Conservation (phyloP, 1,140 invertebrate genomes). For the Pogonomyrmex barbatus region DNA sequence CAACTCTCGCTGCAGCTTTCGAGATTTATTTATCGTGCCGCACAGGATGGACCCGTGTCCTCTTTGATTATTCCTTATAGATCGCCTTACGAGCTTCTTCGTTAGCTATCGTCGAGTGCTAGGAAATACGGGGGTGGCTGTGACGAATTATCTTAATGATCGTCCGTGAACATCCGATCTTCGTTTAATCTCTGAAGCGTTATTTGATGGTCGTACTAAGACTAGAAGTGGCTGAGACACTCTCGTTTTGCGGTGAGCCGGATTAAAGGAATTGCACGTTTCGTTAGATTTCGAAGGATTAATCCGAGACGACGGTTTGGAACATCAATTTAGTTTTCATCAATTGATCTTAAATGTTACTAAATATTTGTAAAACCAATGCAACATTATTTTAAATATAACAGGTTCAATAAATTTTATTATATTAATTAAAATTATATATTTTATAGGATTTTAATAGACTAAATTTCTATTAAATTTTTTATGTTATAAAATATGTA, state of each 20-base stretch:
- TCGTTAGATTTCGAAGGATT: constrained; percentile 56
- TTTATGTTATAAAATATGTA: not conserved
- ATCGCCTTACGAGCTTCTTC: constrained; percentile 40
- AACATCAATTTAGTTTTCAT: constrained; percentile 53
- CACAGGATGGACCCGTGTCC: constrained; percentile 62
- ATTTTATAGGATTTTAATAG: too few relatives aligned
- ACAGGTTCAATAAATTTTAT: not conserved
- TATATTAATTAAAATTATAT: not conserved
- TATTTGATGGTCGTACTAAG: constrained; percentile 43
- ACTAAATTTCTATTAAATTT: not conserved
- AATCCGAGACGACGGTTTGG: constrained; percentile 26
- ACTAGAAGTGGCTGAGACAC: constrained; percentile 52
- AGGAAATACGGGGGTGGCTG: constrained; percentile 13
- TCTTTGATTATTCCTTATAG: constrained; percentile 69
- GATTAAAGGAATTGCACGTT: constrained; percentile 57
- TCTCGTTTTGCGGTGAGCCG: constrained; percentile 52
- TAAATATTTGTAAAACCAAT: not conserved
- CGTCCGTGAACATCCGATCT: constrained; percentile 47
- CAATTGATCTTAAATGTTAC: constrained; percentile 16
- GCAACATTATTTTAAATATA: not conserved
- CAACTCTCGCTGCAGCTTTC: constrained; percentile 62
- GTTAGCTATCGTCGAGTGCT: not conserved
- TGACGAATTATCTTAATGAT: constrained; percentile 66
- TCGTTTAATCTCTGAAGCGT: constrained; percentile 54
- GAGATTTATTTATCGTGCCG: constrained; percentile 75